Percentiles rank a stretch among this genome's conserved stretches.
These are phyloP conservation scores for Ectobius pallidus DNA, from an alignment of 2,888 invertebrate genomes.

Conservation along the genomic window DNA sequence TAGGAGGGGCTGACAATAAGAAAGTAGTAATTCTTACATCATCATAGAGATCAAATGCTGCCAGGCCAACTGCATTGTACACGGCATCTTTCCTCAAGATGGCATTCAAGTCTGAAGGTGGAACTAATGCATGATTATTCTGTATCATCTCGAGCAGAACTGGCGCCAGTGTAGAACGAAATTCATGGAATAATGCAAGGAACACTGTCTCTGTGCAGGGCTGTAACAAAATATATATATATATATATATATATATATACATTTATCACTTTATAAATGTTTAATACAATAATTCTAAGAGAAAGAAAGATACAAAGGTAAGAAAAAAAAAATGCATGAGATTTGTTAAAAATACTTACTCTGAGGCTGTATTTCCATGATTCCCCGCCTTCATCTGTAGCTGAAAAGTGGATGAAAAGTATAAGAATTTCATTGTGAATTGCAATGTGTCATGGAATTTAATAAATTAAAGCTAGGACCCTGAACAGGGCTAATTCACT, in stretches of 20 bases:
- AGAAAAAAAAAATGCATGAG: background rate
- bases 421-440: too few species aligned
- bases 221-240: constrained; percentile 53
- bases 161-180: constrained; percentile 71
- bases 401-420: constrained; percentile 51
- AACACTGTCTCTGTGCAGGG: constrained; percentile 90
- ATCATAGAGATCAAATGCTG: constrained; percentile 89
- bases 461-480: too few species aligned
- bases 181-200: constrained; percentile 81
- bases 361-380: constrained; percentile 93
- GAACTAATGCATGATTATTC: constrained; percentile 68
- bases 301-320: too few species aligned
- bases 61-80: constrained; percentile 89
- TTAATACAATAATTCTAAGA: too few species aligned
- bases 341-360: constrained; percentile 58
- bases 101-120: constrained; percentile 74
- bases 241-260: too few species aligned
- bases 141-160: constrained; percentile 75
- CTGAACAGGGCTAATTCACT: too few species aligned
- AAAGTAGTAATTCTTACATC: constrained; percentile 63
- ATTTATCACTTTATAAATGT: too few species aligned
- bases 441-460: too few species aligned
- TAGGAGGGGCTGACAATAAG: too few species aligned
- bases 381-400: constrained; percentile 83
- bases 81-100: constrained; percentile 91